phyloP scores from a whole-genome alignment of 2,113 vertebrate species.

The Cettia cetti region DNA sequence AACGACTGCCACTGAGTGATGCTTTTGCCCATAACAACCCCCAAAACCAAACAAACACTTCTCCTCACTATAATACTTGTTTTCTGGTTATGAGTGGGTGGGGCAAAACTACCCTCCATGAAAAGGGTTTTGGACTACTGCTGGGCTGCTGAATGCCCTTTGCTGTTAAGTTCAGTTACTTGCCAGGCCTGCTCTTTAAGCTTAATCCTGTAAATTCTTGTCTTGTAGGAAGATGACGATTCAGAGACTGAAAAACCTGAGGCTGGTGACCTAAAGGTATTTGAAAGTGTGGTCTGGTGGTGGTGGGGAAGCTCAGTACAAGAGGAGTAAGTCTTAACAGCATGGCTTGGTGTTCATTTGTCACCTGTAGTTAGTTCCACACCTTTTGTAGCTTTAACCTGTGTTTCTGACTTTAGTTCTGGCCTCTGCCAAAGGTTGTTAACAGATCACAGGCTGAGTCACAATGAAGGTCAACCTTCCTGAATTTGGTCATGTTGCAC shows the following conservation, averaged over 20 bases:
- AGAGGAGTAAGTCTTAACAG: constrained; percentile 41
- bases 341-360: constrained; percentile 14
- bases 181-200: constrained; percentile 66
- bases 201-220: constrained; percentile 85
- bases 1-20: not conserved
- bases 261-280: constrained; percentile 94
- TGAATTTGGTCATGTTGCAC: not conserved
- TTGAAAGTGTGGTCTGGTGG: constrained; percentile 69
- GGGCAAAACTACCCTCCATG: not conserved
- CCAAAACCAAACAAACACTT: not conserved
- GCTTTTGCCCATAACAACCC: not conserved
- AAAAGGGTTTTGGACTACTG: constrained; percentile 17
- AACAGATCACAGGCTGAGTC: not conserved
- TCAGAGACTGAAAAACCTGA: constrained; percentile 94
- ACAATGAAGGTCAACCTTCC: not conserved
- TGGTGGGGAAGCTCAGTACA: constrained; percentile 53
- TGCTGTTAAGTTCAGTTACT: constrained; percentile 60
- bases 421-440: not conserved
- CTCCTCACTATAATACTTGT: not conserved
- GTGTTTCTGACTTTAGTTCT: not conserved
- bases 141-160: constrained; percentile 47
- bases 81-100: not conserved
- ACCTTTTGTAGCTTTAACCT: not conserved
- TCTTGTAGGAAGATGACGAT: constrained; percentile 96
- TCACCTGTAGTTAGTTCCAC: not conserved